Evolutionary conservation across 2,113 vertebrate genomes (phyloP).

Genomic region (Acanthochromis polyacanthus): DNA sequence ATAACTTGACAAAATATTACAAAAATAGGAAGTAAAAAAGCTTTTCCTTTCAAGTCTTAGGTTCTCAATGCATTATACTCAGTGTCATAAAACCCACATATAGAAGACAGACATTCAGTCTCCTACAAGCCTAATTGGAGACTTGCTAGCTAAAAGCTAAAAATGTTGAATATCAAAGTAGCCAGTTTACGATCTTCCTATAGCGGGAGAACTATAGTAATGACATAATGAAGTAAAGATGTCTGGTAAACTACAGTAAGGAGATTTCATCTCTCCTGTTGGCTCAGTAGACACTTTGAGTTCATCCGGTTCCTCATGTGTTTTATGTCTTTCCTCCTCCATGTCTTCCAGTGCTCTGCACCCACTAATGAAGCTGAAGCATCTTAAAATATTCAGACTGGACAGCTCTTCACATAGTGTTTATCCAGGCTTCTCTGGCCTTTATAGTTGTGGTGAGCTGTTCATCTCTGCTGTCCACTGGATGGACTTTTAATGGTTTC

Average conservation of each 20-base stretch:
- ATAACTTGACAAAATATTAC: background rate
- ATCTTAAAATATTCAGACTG: slow-evolving; percentile 11
- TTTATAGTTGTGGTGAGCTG: slow-evolving; percentile 25
- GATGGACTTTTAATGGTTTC: slow-evolving; percentile 54
- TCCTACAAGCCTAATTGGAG: too few species aligned
- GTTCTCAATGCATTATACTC: too few species aligned
- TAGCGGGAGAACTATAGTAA: background rate
- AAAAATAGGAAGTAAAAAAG: background rate
- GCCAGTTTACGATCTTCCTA: background rate
- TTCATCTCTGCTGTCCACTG: slow-evolving; percentile 31
- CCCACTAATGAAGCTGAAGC: slow-evolving; percentile 26
- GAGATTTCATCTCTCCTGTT: background rate
- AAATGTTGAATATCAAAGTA: background rate
- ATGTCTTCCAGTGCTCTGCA: background rate
- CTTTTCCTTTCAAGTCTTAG: background rate
- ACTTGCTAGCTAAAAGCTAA: background rate
- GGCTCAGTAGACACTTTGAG: background rate
- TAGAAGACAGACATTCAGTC: too few species aligned
- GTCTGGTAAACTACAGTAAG: background rate
- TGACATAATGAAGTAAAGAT: slow-evolving; percentile 15
- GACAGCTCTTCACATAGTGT: slow-evolving; percentile 8
- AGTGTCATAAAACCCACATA: background rate
- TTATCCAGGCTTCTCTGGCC: slow-evolving; percentile 16
- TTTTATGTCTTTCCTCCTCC: slow-evolving; percentile 30
- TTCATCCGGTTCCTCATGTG: background rate